These are phyloP conservation scores for Oxygymnocypris stewartii DNA, from an alignment of 2,113 vertebrate species.

Conservation along the genomic window DNA sequence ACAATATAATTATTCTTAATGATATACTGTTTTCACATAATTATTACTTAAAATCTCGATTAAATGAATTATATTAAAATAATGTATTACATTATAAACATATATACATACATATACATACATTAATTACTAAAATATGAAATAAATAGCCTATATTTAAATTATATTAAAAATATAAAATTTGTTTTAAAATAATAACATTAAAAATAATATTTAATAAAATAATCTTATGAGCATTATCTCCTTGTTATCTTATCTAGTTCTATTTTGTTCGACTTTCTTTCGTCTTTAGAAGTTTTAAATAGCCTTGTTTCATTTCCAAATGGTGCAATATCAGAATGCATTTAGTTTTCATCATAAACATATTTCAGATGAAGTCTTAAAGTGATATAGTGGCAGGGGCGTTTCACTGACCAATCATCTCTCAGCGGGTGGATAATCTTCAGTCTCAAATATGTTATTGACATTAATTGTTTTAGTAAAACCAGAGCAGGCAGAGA, in stretches of 20 bases:
- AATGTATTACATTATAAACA: too few relatives aligned
- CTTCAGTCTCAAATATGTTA: background rate
- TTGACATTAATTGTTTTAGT: constrained; percentile 6
- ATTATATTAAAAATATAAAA: too few relatives aligned
- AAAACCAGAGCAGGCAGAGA: constrained; percentile 13
- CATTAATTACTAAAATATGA: too few relatives aligned
- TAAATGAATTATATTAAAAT: too few relatives aligned
- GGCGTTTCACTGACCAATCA: background rate
- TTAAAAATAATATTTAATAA: background rate
- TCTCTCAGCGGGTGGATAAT: background rate
- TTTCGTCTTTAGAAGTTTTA: background rate
- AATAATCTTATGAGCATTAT: background rate
- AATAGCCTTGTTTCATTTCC: background rate
- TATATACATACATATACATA: too few relatives aligned
- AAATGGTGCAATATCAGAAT: background rate
- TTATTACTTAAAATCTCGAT: too few relatives aligned
- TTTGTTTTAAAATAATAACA: too few relatives aligned
- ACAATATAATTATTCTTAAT: background rate
- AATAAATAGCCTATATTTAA: too few relatives aligned
- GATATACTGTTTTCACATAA: background rate
- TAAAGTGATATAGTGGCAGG: background rate
- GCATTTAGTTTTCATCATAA: background rate
- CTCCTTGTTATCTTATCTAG: background rate
- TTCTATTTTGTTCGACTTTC: background rate
- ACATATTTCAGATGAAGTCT: background rate